Evolutionary conservation across 2,888 invertebrate genomes (phyloP).

Genomic region (Cheilosia scutellata): DNA sequence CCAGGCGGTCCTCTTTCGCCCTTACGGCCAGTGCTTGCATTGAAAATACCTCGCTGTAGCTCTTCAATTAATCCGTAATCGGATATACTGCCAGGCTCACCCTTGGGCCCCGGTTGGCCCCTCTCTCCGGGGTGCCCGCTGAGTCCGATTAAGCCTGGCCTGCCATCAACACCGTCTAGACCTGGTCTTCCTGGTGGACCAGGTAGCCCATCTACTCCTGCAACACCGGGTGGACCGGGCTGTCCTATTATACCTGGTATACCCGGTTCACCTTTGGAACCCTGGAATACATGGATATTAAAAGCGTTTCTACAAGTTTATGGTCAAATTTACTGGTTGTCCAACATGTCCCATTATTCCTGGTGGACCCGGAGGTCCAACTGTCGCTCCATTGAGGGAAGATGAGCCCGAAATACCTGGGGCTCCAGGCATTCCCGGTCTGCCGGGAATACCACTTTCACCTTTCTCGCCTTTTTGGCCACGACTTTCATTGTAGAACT

Average conservation of each 20-base stretch:
- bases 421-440: conserved; percentile 81
- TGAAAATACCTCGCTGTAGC: conserved; percentile 39
- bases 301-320: not conserved
- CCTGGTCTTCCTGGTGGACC: conserved; percentile 83
- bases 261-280: conserved; percentile 58
- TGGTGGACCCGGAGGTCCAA: conserved; percentile 17
- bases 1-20: conserved; percentile 78
- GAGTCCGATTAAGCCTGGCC: conserved; percentile 84
- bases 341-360: conserved; percentile 37
- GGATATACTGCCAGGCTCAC: conserved; percentile 82
- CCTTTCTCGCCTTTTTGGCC: conserved; percentile 77
- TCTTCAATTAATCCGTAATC: conserved; percentile 80
- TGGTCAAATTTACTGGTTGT: conserved; percentile 7
- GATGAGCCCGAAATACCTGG: conserved; percentile 41
- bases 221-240: conserved; percentile 18
- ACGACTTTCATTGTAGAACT: conserved; percentile 38
- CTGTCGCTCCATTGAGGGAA: not conserved
- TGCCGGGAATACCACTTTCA: conserved; percentile 85
- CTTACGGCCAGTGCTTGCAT: conserved; percentile 46
- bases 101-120: conserved; percentile 85
- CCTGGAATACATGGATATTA: conserved; percentile 1
- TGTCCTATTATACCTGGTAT: conserved; percentile 79
- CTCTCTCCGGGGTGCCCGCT: conserved; percentile 81
- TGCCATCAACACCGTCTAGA: conserved; percentile 86
- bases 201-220: conserved; percentile 77